Conservation (phyloP, 2,113 vertebrate species). For the Laticauda laticaudata region DNA sequence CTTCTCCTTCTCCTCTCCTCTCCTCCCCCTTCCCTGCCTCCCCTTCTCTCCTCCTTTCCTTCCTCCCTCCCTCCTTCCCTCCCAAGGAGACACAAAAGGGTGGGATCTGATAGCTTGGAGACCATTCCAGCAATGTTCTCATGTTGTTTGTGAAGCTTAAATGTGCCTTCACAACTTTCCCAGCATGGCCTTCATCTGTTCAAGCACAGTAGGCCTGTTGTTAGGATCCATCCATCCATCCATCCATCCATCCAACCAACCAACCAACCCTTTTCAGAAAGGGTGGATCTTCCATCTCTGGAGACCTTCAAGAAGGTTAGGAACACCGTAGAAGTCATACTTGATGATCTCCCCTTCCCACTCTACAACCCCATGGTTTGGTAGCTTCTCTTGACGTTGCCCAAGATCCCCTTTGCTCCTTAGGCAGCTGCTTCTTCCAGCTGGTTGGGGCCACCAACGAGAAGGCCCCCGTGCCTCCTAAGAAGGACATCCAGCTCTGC, state of each 20-base stretch:
- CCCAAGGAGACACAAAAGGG: no score
- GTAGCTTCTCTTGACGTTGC: not conserved
- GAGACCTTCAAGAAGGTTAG: not conserved
- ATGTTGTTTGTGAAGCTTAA: not conserved
- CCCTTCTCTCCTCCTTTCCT: not conserved
- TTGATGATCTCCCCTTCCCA: not conserved
- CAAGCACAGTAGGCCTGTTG: not conserved
- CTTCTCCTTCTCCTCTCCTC: no score
- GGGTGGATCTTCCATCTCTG: not conserved
- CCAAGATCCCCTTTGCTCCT: not conserved
- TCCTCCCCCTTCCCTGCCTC: not conserved
- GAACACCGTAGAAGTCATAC: not conserved
- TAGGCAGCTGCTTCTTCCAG: not conserved
- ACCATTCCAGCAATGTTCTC: not conserved
- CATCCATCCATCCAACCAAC: not conserved
- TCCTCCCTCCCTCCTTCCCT: not conserved
- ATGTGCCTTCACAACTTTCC: not conserved
- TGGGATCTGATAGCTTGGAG: not conserved
- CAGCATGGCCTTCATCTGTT: not conserved
- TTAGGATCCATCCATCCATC: not conserved
- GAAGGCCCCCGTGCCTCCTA: not conserved
- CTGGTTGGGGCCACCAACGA: rapidly evolving
- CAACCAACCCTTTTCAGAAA: not conserved
- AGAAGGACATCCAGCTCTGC: not conserved
- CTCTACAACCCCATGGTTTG: not conserved